A percentile compares a stretch with the other conserved stretches of the same genome.
Evolutionary conservation across 2,797 vertebrate species (phyloP).

Genomic region (Enteromius radiatus): DNA sequence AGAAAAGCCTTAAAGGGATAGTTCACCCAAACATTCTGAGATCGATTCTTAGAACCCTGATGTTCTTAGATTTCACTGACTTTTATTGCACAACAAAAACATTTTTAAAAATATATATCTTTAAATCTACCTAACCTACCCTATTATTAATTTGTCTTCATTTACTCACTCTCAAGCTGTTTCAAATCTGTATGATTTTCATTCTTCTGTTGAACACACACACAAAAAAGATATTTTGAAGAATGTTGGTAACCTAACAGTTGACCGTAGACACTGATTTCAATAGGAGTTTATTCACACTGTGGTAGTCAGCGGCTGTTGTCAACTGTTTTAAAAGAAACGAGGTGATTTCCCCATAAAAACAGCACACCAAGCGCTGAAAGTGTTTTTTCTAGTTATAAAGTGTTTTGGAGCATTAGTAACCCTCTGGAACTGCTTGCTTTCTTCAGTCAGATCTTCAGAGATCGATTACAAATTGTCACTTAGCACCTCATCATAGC

Average conservation of each 20-base stretch:
- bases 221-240: background rate
- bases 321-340: background rate
- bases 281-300: background rate
- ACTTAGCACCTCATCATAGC: conserved; percentile 66
- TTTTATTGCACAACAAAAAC: background rate
- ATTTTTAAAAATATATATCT: background rate
- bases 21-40: background rate
- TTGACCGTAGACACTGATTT: background rate
- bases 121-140: too few relatives aligned
- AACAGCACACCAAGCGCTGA: background rate
- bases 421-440: conserved; percentile 27
- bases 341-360: background rate
- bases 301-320: background rate
- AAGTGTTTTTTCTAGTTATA: background rate
- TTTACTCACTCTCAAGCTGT: background rate
- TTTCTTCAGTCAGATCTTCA: conserved; percentile 12
- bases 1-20: background rate
- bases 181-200: background rate
- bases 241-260: background rate
- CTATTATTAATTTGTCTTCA: background rate
- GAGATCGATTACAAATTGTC: conserved; percentile 59
- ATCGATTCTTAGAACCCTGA: background rate
- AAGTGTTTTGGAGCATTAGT: conserved; percentile 20
- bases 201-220: background rate
- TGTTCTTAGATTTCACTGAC: background rate